phyloP scores from a whole-genome alignment of 2,797 vertebrate genomes.

The Sebastes steindachneri region DNA sequence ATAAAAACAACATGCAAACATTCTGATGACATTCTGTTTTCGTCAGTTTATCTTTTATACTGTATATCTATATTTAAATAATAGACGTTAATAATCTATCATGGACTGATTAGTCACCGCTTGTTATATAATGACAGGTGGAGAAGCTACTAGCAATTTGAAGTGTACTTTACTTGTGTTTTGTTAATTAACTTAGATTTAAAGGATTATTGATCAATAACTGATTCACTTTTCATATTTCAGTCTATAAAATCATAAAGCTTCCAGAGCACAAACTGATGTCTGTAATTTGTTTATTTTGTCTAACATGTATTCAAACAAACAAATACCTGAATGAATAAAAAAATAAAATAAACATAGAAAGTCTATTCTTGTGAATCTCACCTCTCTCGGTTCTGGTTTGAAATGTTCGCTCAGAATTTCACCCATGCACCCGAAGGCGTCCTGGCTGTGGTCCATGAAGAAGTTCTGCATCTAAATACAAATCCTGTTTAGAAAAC shows the following conservation, averaged over 20 bases:
- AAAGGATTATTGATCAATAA: neutral
- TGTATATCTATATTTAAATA: neutral
- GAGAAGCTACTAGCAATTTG: neutral
- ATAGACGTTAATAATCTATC: neutral
- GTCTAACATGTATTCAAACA: neutral
- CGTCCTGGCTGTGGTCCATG: constrained; percentile 69
- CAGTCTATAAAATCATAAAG: neutral
- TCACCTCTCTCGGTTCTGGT: neutral
- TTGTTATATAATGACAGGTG: neutral
- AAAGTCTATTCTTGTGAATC: neutral
- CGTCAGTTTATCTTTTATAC: neutral
- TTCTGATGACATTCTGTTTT: neutral
- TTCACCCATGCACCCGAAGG: constrained; percentile 71
- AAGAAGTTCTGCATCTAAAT: constrained; percentile 81
- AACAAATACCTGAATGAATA: neutral
- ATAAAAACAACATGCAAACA: neutral
- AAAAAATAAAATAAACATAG: neutral
- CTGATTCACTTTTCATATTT: neutral
- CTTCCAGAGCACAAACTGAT: neutral
- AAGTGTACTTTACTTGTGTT: neutral
- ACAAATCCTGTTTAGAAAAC: neutral
- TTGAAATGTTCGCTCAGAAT: constrained; percentile 67
- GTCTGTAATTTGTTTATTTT: neutral
- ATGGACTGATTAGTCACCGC: neutral
- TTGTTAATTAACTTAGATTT: neutral